These are phyloP conservation scores for Promerops cafer DNA, from an alignment of 2,113 vertebrate genomes.

Conservation along the genomic window DNA sequence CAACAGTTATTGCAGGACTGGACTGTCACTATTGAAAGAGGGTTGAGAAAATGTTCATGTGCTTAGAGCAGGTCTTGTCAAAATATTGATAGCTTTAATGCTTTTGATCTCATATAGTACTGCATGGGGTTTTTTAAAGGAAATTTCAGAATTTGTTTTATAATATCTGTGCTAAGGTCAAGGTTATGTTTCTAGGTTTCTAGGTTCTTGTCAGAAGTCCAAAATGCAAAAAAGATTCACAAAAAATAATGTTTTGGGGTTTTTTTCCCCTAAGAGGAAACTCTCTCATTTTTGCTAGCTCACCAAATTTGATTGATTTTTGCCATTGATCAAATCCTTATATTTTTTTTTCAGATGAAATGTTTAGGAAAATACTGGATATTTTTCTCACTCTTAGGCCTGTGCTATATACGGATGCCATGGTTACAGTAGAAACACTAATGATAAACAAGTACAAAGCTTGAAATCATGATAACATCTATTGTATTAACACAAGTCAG, in stretches of 20 bases:
- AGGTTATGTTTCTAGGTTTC: not conserved
- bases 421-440: conserved; percentile 69
- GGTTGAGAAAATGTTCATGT: conserved; percentile 10
- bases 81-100: not conserved
- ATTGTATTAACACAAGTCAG: conserved; percentile 8
- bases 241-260: not conserved
- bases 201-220: not conserved
- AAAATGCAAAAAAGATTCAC: not conserved
- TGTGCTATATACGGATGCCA: conserved; percentile 65
- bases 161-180: not conserved
- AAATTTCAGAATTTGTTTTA: not conserved
- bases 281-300: not conserved
- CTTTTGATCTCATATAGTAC: not conserved
- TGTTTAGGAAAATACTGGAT: conserved; percentile 32
- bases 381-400: conserved; percentile 38
- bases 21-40: not conserved
- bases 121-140: not conserved
- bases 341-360: not conserved
- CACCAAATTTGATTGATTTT: not conserved
- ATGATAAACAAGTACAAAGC: conserved; percentile 49
- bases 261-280: not conserved
- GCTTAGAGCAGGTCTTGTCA: conserved; percentile 4
- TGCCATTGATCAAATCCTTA: not conserved
- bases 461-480: conserved; percentile 3
- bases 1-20: conserved; percentile 7